Evolutionary conservation across 2,113 vertebrate species (phyloP).

Genomic region (Ptyas mucosa): DNA sequence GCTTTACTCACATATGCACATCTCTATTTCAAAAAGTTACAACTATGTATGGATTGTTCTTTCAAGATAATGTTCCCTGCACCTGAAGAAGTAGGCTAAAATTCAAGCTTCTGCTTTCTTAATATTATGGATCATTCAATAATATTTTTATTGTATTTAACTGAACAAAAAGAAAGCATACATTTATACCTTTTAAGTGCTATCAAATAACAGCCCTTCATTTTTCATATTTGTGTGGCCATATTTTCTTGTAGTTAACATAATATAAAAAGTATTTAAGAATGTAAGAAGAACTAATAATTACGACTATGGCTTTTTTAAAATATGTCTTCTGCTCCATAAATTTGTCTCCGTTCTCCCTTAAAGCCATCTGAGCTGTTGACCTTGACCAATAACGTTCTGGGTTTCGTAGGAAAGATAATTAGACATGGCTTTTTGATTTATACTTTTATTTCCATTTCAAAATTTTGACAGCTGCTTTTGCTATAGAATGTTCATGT

Average conservation of each 20-base stretch:
- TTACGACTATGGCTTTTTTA: background rate
- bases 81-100: background rate
- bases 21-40: background rate
- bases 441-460: background rate
- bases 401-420: background rate
- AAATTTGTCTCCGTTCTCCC: background rate
- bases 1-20: background rate
- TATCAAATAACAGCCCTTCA: slow-evolving; percentile 45
- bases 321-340: background rate
- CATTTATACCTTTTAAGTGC: slow-evolving; percentile 32
- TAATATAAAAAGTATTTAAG: slow-evolving; percentile 13
- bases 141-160: background rate
- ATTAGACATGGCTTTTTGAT: background rate
- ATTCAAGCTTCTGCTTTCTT: background rate
- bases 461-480: background rate
- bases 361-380: background rate
- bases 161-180: background rate
- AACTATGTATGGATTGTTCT: background rate
- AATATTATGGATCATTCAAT: background rate
- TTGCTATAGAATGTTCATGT: background rate
- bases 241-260: slow-evolving; percentile 54
- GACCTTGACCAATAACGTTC: background rate
- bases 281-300: slow-evolving; percentile 37
- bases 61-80: background rate
- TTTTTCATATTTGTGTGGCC: slow-evolving; percentile 51